Evolutionary conservation across 2,888 invertebrate genomes (phyloP).

Genomic region (Drosophila ezoana): DNA sequence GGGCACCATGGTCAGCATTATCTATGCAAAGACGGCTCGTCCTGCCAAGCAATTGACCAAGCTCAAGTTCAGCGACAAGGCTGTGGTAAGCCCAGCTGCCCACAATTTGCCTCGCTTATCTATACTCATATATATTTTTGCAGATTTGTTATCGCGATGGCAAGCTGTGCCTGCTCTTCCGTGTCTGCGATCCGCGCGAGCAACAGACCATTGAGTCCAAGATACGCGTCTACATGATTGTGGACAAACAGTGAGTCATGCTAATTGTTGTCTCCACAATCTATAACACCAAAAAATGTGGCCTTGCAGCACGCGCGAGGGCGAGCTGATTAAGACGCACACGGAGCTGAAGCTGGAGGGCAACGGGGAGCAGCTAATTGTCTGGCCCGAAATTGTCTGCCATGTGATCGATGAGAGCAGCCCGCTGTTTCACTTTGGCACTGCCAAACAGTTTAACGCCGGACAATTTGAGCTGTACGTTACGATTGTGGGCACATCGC

Average conservation of each 20-base stretch:
- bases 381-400: slow-evolving; percentile 95
- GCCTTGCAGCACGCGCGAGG: slow-evolving; percentile 86
- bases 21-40: slow-evolving; percentile 92
- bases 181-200: slow-evolving; percentile 91
- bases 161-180: slow-evolving; percentile 90
- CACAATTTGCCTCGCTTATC: background rate
- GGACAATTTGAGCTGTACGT: slow-evolving; percentile 92
- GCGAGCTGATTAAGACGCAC: slow-evolving; percentile 91
- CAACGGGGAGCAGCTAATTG: slow-evolving; percentile 88
- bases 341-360: slow-evolving; percentile 89
- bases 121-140: background rate
- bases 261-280: background rate
- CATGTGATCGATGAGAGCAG: slow-evolving; percentile 92
- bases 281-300: background rate
- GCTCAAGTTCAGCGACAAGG: slow-evolving; percentile 92
- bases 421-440: slow-evolving; percentile 92
- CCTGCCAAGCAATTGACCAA: slow-evolving; percentile 91
- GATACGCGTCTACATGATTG: slow-evolving; percentile 87
- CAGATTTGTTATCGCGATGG: slow-evolving; percentile 93
- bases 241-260: slow-evolving; percentile 79
- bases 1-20: slow-evolving; percentile 87
- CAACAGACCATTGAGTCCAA: slow-evolving; percentile 93
- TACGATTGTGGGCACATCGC: slow-evolving; percentile 92
- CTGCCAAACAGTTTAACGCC: slow-evolving; percentile 89
- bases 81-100: slow-evolving; percentile 86